These are phyloP conservation scores for Pygoscelis antarcticus DNA, from an alignment of 2,113 vertebrate genomes.

Conservation along the genomic window DNA sequence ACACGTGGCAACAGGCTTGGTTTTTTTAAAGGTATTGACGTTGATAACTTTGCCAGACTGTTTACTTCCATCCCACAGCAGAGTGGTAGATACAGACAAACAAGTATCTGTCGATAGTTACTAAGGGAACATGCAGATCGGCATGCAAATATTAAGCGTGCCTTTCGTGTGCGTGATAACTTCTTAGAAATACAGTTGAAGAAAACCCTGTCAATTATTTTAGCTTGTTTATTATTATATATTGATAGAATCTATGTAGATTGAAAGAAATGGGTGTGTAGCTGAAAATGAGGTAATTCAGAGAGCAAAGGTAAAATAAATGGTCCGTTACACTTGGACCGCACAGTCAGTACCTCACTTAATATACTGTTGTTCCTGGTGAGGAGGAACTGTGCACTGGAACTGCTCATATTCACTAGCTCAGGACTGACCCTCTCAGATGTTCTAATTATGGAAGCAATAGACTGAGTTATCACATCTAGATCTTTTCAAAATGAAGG, in stretches of 20 bases:
- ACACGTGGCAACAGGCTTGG: not conserved
- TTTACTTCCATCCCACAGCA: not conserved
- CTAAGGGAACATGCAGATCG: not conserved
- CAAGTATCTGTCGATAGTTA: not conserved
- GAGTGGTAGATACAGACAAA: not conserved
- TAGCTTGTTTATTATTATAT: not conserved
- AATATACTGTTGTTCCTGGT: not conserved
- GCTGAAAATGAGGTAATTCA: not conserved
- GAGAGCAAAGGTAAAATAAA: not conserved
- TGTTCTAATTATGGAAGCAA: not conserved
- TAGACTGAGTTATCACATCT: not conserved
- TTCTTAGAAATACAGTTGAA: not conserved
- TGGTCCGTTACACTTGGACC: not conserved
- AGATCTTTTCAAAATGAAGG: not conserved
- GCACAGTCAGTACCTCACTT: not conserved
- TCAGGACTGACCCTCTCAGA: not conserved
- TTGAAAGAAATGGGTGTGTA: not conserved
- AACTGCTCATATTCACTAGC: rapidly evolving
- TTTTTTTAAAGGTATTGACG: rapidly evolving
- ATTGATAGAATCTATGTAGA: not conserved
- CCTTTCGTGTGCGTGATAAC: not conserved
- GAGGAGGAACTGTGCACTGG: not conserved
- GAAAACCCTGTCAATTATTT: not conserved
- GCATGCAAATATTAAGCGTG: not conserved
- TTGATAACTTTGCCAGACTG: not conserved